Evolutionary conservation across 2,888 invertebrate genomes (phyloP).

Genomic region (Unio pictorum): DNA sequence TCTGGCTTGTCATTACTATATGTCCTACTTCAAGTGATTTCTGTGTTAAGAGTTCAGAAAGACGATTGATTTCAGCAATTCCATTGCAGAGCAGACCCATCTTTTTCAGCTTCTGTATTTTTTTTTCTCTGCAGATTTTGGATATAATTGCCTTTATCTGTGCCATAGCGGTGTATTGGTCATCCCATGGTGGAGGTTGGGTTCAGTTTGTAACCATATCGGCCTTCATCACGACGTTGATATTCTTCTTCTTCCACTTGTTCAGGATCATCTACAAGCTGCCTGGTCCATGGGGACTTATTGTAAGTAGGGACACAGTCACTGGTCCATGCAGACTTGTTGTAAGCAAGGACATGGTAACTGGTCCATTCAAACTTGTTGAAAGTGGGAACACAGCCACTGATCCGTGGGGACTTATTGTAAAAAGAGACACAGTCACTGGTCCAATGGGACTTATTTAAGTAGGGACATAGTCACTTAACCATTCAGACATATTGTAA

Average conservation of each 20-base stretch:
- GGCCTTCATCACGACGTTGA: slow-evolving; percentile 52
- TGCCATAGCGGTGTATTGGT: slow-evolving; percentile 43
- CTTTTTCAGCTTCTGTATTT: not conserved
- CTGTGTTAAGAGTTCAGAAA: too few species aligned
- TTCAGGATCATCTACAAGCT: slow-evolving; percentile 56
- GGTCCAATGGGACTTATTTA: slow-evolving; percentile 63
- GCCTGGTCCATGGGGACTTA: slow-evolving; percentile 60
- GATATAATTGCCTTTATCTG: slow-evolving; percentile 61
- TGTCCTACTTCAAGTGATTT: too few species aligned
- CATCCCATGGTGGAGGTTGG: slow-evolving; percentile 60
- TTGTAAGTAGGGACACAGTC: slow-evolving; percentile 53
- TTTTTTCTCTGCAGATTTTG: slow-evolving; percentile 50
- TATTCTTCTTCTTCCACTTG: slow-evolving; percentile 60
- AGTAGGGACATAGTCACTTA: slow-evolving; percentile 28
- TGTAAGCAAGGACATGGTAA: not conserved
- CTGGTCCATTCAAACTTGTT: slow-evolving; percentile 55
- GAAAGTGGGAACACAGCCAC: slow-evolving; percentile 44
- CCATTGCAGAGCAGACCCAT: too few species aligned
- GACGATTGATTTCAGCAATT: too few species aligned
- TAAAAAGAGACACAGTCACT: slow-evolving; percentile 41
- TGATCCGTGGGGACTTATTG: not conserved
- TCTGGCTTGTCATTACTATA: too few species aligned
- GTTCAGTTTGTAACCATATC: slow-evolving; percentile 66
- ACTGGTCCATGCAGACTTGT: not conserved
- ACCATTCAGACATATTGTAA: slow-evolving; percentile 53